A percentile compares a stretch with the other conserved stretches of the same genome.
phyloP scores from a whole-genome alignment of 2,888 invertebrate genomes.

The Icerya purchasi region DNA sequence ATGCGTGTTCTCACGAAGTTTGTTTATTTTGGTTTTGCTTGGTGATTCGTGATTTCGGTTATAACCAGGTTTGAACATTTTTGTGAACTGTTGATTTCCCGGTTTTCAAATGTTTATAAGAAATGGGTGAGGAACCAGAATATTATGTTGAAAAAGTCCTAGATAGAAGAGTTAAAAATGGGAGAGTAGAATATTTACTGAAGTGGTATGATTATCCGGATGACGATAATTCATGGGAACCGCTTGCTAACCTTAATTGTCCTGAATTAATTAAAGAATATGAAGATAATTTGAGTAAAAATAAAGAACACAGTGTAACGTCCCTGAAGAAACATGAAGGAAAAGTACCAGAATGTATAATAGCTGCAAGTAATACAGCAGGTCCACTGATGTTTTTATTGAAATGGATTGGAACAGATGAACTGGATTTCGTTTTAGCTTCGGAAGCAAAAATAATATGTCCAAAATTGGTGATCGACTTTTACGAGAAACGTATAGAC shows the following conservation, averaged over 20 bases:
- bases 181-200: no score
- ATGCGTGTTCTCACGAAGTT: no score
- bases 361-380: slow-evolving; percentile 81
- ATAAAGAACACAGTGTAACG: not conserved
- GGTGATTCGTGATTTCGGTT: no score
- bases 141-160: slow-evolving; percentile 83
- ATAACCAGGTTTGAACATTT: no score
- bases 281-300: slow-evolving; percentile 35
- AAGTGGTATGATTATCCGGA: no score
- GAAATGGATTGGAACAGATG: slow-evolving; percentile 89
- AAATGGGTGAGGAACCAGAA: slow-evolving; percentile 52
- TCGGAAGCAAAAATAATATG: slow-evolving; percentile 74
- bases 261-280: no score
- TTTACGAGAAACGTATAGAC: slow-evolving; percentile 85
- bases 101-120: no score
- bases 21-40: no score
- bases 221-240: no score
- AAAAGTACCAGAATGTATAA: slow-evolving; percentile 57
- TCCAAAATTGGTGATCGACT: slow-evolving; percentile 84
- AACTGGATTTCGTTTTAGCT: slow-evolving; percentile 82
- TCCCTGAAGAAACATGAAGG: slow-evolving; percentile 10
- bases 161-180: slow-evolving; percentile 52
- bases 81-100: no score
- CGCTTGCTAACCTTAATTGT: no score
- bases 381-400: slow-evolving; percentile 82